Evolutionary conservation across 53 echinoderm and acorn worm species (phyloP).

Genomic region (Arbacia lixula): DNA sequence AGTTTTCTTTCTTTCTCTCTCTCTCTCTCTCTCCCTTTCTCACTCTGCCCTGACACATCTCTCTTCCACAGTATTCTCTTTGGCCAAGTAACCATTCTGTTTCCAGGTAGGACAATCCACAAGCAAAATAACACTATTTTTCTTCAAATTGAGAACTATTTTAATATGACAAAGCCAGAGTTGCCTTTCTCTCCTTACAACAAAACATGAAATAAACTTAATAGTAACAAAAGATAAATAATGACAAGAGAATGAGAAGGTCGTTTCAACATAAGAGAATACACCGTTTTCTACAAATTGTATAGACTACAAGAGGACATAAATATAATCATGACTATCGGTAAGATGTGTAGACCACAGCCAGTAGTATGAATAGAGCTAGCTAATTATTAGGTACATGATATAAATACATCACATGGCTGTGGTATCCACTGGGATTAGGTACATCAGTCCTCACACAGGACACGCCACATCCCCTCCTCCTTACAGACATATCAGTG

Average conservation of each 20-base stretch:
- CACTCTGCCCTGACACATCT: no score
- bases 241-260: conserved; percentile 32
- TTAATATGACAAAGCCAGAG: conserved; percentile 63
- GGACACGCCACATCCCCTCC: no score
- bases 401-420: conserved; percentile 28
- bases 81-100: no score
- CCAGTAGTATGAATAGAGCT: conserved; percentile 8
- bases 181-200: conserved; percentile 53
- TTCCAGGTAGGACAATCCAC: no score
- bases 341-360: conserved; percentile 34
- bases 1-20: no score
- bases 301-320: conserved; percentile 12
- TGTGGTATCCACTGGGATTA: conserved; percentile 16
- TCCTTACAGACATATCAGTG: no score
- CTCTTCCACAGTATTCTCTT: no score
- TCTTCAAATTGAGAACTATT: conserved; percentile 57
- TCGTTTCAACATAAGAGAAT: no score
- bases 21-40: no score
- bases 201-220: conserved; percentile 49
- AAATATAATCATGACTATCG: conserved; percentile 19
- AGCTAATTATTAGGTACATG: conserved; percentile 22
- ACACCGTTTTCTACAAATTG: conserved; percentile 49
- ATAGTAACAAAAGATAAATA: conserved; percentile 62
- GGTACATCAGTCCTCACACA: conserved; percentile 12
- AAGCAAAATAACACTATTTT: no score